Percentiles rank a stretch among this genome's conserved stretches.
Evolutionary conservation across 2,888 invertebrate genomes (phyloP).

Genomic region (Caenorhabditis doughertyi): DNA sequence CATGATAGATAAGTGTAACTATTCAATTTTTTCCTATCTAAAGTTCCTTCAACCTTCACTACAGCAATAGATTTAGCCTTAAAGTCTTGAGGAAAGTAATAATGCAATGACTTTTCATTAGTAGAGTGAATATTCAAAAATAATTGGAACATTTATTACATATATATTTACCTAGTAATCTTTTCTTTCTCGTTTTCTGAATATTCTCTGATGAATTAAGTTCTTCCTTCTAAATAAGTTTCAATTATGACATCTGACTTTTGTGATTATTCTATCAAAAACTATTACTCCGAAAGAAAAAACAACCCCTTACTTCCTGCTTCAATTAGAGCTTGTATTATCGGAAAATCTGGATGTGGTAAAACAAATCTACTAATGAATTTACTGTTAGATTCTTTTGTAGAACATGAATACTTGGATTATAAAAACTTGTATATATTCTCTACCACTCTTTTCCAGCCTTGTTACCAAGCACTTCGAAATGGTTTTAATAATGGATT

Average conservation of each 20-base stretch:
- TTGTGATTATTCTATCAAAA: conserved; percentile 59
- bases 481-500: conserved; percentile 65
- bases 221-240: conserved; percentile 16
- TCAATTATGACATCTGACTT: conserved; percentile 19
- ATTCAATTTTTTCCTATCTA: conserved; percentile 22
- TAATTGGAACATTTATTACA: conserved; percentile 30
- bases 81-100: background rate
- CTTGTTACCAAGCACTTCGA: conserved; percentile 69
- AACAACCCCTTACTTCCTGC: conserved; percentile 68
- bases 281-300: conserved; percentile 67
- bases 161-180: conserved; percentile 54
- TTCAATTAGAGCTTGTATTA: conserved; percentile 73
- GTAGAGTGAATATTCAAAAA: background rate
- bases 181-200: too few species aligned
- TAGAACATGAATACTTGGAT: too few species aligned
- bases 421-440: conserved; percentile 72
- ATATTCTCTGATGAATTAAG: too few species aligned
- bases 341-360: conserved; percentile 73
- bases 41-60: background rate
- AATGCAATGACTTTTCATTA: background rate
- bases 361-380: conserved; percentile 74
- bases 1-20: conserved; percentile 32
- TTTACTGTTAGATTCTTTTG: conserved; percentile 68
- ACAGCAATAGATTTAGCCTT: background rate
- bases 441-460: conserved; percentile 73